Evolutionary conservation across 2,888 invertebrate species (phyloP).

Genomic region (Megamerina dolium): DNA sequence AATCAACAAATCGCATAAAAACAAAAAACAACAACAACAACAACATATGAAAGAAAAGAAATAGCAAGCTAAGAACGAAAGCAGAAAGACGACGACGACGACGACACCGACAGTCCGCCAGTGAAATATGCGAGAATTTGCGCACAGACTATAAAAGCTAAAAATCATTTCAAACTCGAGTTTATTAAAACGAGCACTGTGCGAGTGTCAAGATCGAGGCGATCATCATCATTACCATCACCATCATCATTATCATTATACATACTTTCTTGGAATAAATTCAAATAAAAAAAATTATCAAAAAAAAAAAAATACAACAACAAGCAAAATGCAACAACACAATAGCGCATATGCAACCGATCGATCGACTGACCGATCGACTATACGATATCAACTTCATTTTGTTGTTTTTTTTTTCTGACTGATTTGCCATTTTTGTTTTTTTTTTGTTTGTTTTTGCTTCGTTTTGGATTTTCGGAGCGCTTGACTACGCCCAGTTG

Average conservation of each 20-base stretch:
- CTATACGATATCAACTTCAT: no score
- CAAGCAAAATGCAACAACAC: no score
- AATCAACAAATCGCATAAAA: constrained; percentile 19
- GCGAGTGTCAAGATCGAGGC: constrained; percentile 47
- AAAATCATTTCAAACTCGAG: constrained; percentile 48
- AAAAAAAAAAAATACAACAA: no score
- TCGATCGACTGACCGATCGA: no score
- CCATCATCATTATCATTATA: constrained; percentile 1
- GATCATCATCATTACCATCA: no score
- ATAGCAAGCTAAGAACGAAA: constrained; percentile 19
- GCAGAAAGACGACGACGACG: constrained; percentile 7
- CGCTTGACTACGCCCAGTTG: no score
- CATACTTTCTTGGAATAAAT: not conserved
- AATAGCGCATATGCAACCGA: no score
- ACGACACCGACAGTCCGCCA: not conserved
- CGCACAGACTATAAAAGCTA: constrained; percentile 47
- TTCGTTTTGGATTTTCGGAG: no score
- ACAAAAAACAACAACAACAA: constrained; percentile 16
- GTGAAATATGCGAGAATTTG: constrained; percentile 31
- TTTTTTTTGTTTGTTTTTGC: no score
- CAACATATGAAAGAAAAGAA: constrained; percentile 12
- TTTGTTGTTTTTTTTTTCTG: no score
- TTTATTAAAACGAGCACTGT: constrained; percentile 50
- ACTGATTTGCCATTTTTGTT: no score
- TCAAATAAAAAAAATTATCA: no score